Conservation (phyloP, 2,113 vertebrate species). For the Bucco capensis region DNA sequence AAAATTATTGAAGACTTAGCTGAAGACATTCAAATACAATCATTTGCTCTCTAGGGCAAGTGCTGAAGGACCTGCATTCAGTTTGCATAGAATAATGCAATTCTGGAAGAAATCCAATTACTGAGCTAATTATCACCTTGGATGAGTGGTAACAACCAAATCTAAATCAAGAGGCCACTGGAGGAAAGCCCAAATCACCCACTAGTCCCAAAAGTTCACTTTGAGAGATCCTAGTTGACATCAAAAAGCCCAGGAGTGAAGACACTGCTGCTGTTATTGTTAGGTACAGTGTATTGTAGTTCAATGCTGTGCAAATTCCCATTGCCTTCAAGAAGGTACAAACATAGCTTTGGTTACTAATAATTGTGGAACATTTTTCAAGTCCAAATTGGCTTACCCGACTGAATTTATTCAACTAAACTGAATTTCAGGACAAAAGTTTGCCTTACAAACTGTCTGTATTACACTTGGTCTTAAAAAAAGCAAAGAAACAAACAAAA, state of each 20-base stretch:
- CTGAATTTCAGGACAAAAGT: not conserved
- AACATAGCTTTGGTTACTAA: not conserved
- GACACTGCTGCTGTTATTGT: not conserved
- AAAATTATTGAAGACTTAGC: not conserved
- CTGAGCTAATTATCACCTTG: constrained; percentile 67
- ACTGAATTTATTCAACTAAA: constrained; percentile 15
- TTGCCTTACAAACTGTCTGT: not conserved
- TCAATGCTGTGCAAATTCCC: not conserved
- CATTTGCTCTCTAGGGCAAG: not conserved
- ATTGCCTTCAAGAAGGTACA: not conserved
- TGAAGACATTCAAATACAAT: not conserved
- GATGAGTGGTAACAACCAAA: constrained; percentile 15
- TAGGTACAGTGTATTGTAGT: not conserved
- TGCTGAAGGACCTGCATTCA: not conserved
- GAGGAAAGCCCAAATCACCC: constrained; percentile 26
- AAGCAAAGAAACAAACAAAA: too few species aligned
- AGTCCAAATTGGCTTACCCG: not conserved
- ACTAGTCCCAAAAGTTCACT: not conserved
- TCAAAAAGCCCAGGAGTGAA: not conserved
- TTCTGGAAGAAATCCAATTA: constrained; percentile 69
- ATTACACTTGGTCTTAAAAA: constrained; percentile 29
- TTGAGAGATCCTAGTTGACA: not conserved
- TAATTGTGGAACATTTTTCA: constrained; percentile 14
- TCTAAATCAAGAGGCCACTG: constrained; percentile 8
- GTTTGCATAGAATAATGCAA: constrained; percentile 6